phyloP scores from a whole-genome alignment of 2,113 vertebrate genomes.

The Entomyzon cyanotis region DNA sequence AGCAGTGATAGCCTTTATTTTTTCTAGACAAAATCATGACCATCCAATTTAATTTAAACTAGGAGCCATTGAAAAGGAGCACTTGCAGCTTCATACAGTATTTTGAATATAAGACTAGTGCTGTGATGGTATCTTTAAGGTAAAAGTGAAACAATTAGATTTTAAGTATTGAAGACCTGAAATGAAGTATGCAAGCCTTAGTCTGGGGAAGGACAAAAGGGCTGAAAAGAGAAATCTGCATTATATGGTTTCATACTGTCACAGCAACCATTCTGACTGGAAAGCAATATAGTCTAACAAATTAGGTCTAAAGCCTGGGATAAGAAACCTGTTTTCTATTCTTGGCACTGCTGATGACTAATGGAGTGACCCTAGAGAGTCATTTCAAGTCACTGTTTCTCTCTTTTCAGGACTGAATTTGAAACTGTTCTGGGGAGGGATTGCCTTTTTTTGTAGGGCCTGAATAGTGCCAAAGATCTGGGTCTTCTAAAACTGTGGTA shows the following conservation, averaged over 20 bases:
- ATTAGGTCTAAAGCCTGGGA: neutral
- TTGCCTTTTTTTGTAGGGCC: neutral
- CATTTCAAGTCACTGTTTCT: neutral
- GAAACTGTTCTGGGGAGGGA: neutral
- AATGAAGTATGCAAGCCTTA: neutral
- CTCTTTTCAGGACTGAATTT: neutral
- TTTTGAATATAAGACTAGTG: neutral
- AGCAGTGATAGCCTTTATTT: neutral
- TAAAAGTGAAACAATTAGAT: neutral
- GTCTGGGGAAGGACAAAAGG: neutral
- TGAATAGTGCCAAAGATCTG: neutral
- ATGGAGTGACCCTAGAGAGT: neutral
- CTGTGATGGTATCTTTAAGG: neutral
- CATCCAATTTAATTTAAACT: constrained; percentile 8
- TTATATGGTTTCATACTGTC: neutral
- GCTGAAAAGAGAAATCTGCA: neutral
- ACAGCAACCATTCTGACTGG: neutral
- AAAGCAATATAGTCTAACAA: neutral
- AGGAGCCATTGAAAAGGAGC: neutral
- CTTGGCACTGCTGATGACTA: neutral
- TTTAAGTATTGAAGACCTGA: neutral
- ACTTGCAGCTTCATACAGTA: neutral
- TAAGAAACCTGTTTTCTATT: constrained; percentile 11
- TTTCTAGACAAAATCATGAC: neutral
- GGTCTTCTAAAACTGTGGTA: neutral